Evolutionary conservation across 2,113 vertebrate species (phyloP).

Genomic region (Oreotragus oreotragus): DNA sequence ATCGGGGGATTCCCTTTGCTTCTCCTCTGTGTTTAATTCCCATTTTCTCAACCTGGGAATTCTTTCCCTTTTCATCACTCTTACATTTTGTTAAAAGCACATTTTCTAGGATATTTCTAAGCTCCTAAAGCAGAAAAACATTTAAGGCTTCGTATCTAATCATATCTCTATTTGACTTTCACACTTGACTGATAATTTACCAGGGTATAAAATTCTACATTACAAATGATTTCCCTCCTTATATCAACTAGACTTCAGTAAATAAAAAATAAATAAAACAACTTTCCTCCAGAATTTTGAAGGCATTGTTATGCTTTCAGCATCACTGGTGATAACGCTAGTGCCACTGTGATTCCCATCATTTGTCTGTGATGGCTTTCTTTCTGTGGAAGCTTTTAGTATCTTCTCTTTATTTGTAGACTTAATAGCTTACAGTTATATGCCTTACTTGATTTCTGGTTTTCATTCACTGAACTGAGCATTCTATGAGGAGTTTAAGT

Average conservation of each 20-base stretch:
- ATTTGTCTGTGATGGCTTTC: background rate
- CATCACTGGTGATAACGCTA: background rate
- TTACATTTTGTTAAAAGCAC: background rate
- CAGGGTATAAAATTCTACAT: background rate
- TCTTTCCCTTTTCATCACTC: background rate
- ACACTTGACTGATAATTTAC: background rate
- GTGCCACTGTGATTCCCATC: background rate
- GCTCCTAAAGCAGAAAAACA: background rate
- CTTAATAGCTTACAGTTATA: background rate
- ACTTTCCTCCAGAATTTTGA: background rate
- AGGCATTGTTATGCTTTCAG: background rate
- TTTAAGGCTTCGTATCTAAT: background rate
- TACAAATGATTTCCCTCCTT: background rate
- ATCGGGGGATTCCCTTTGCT: background rate
- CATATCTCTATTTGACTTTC: background rate
- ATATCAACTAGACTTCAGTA: background rate
- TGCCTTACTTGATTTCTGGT: background rate
- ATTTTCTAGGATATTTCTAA: background rate
- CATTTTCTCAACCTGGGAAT: background rate
- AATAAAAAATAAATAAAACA: background rate
- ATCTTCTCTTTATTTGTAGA: background rate
- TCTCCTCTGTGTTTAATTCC: background rate
- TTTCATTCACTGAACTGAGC: background rate
- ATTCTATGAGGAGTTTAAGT: background rate
- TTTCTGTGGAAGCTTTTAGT: background rate